Base-by-base conservation (phyloP, 2,888 invertebrate species). In the Eupithecia centaureata region DNA sequence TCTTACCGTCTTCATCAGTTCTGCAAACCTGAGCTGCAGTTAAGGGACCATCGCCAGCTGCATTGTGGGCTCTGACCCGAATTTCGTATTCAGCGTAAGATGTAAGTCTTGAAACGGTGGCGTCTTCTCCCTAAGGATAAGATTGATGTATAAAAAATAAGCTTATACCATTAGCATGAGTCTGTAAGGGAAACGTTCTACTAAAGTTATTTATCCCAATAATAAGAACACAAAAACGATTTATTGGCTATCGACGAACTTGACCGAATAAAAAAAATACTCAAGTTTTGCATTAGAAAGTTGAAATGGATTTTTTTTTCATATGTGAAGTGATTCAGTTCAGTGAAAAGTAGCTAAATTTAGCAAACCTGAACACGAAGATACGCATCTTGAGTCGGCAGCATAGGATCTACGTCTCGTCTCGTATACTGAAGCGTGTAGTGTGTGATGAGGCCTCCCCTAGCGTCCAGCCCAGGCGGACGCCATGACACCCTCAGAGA, bases 31-130 rank as follows among this genome's bases (percentile, higher is more conserved):
- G 94, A 15, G 97, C 95, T 38, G 94, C 90, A 77, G 97, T 96
- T 71, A 96, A 91, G 22, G 96, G 95, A 0, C 98, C 98, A 80
- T 98, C 97, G 0, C 98, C 98, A 5, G 96, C 97, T 32, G 96
- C 95, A 4, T 97, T 98, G 83, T 96, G 97, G 12, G 97, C 97
- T 78, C 97, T 89, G 5, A 97, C 96, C 81, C 97, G 95, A 73
- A 98, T 95, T 73, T 97, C 97, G 87, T 98, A 98, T 89, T 98
- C 98, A 27, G 97, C 96, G 82, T 95, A 97, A 76, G 97, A 96
- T 76, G 96, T 95, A 70, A 98, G 88, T 8, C 96, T 95, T 75
- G 96, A 96, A 70, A 97, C 92, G 79, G 96, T 96, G 35, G 96
- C 95, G 83, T 97, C 96, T 79, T 95, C 94, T 74, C 96, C 94